Conservation (phyloP, 2,113 vertebrate genomes). For the Caracal caracal region DNA sequence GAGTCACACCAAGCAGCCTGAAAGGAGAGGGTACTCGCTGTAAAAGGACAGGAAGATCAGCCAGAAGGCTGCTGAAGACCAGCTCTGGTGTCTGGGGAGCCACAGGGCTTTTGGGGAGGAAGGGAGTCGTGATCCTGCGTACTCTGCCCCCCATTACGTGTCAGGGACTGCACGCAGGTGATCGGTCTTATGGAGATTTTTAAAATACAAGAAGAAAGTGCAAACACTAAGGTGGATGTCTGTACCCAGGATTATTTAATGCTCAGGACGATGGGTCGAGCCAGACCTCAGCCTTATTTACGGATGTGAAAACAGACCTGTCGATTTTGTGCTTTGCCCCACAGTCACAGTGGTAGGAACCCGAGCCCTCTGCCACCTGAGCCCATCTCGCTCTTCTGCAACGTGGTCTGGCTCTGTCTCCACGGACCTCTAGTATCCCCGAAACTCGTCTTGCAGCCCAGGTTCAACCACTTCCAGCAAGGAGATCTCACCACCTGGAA, state of each 20-base stretch:
- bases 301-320: not conserved
- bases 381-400: not conserved
- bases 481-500: not conserved
- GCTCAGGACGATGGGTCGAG: not conserved
- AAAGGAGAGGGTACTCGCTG: not conserved
- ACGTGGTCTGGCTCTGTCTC: not conserved
- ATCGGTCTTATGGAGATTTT: not conserved
- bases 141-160: not conserved
- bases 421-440: not conserved
- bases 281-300: not conserved
- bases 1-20: slow-evolving; percentile 59
- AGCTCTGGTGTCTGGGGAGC: not conserved
- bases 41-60: slow-evolving; percentile 24
- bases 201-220: not conserved
- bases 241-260: not conserved
- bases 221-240: not conserved
- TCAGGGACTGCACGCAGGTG: not conserved
- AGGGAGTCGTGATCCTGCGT: not conserved
- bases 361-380: not conserved
- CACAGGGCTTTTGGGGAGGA: not conserved
- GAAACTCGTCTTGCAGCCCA: not conserved
- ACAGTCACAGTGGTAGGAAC: not conserved
- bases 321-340: not conserved
- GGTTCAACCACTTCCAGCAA: not conserved
- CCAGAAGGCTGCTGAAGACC: not conserved